A percentile compares a stretch with the other conserved stretches of the same genome.
These are phyloP conservation scores for Talpa occidentalis DNA, from an alignment of 2,113 vertebrate genomes.

Conservation along the genomic window DNA sequence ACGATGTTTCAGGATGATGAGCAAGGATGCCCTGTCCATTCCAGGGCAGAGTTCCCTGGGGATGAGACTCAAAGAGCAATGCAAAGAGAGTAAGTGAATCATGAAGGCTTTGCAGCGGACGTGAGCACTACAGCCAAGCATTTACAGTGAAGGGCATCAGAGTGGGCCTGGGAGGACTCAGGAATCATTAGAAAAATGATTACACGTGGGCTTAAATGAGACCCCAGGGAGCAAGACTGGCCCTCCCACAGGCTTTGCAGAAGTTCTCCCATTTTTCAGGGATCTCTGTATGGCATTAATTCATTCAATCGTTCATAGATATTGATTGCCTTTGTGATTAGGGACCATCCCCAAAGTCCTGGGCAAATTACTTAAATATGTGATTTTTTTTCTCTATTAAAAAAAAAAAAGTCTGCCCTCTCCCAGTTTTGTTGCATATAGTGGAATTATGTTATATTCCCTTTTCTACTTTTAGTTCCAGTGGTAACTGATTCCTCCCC, in stretches of 20 bases:
- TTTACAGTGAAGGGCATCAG: background rate
- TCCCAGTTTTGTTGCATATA: background rate
- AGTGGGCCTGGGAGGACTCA: background rate
- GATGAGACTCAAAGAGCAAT: constrained; percentile 53
- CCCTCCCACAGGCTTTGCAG: background rate
- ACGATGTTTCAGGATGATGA: constrained; percentile 56
- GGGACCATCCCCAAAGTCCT: background rate
- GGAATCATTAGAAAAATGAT: constrained; percentile 32
- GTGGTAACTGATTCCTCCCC: background rate
- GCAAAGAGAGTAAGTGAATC: constrained; percentile 55
- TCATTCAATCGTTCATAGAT: background rate
- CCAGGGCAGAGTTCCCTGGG: constrained; percentile 1
- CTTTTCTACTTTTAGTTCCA: background rate
- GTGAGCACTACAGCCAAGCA: background rate
- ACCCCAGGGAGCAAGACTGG: background rate
- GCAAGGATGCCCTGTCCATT: constrained; percentile 49
- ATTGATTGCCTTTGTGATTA: background rate
- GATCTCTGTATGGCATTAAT: background rate
- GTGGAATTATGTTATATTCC: background rate
- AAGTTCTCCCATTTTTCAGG: background rate
- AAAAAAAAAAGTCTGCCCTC: no score
- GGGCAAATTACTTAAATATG: background rate
- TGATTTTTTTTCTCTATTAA: background rate
- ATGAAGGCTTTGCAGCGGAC: background rate
- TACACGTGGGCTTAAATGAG: background rate